Conservation (phyloP, 2,888 invertebrate species). For the Xanthia togata region DNA sequence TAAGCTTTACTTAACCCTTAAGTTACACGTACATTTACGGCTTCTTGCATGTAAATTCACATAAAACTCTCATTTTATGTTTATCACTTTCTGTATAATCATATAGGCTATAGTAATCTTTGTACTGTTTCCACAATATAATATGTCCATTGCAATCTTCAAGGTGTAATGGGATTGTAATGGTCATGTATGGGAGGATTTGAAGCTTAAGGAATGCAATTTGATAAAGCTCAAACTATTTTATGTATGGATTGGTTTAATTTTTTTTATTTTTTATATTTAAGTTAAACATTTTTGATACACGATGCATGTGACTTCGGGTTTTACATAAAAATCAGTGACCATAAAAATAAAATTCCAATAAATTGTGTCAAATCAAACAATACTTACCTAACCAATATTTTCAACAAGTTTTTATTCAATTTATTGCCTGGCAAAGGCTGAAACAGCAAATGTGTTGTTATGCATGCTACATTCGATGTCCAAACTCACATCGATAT, state of each 20-base stretch:
- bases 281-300: neutral
- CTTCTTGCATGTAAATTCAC: constrained; percentile 33
- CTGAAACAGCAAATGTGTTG: too few species aligned
- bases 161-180: constrained; percentile 2
- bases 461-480: neutral
- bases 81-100: constrained; percentile 15
- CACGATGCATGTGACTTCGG: neutral
- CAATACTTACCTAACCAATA: neutral
- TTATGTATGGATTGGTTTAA: constrained; percentile 12
- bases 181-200: constrained; percentile 5
- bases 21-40: constrained; percentile 36
- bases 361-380: neutral
- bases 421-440: neutral
- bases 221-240: constrained; percentile 6
- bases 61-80: constrained; percentile 48
- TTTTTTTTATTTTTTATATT: neutral
- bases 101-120: constrained; percentile 12
- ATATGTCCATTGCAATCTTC: constrained; percentile 1
- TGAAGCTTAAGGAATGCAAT: neutral
- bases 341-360: too few species aligned
- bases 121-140: constrained; percentile 36
- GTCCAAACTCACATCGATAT: neutral
- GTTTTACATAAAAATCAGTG: neutral
- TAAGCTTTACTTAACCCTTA: constrained; percentile 37
- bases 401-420: neutral